Conservation (phyloP, 1,140 invertebrate species). For the Tenebrio molitor region DNA sequence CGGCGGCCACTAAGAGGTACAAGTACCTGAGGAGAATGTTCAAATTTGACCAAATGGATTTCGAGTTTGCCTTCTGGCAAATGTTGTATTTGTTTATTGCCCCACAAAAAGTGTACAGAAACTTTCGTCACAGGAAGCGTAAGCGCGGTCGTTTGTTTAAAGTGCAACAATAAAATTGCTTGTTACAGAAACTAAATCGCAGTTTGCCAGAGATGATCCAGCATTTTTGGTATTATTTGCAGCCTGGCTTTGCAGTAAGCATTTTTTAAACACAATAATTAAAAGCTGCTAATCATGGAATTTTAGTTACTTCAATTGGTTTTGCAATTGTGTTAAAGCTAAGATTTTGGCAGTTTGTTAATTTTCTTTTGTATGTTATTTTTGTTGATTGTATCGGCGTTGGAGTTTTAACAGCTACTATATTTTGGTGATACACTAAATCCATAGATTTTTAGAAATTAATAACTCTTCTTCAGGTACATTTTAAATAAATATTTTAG, state of each 20-base stretch:
- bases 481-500: slow-evolving; percentile 90
- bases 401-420: slow-evolving; percentile 89
- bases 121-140: slow-evolving; percentile 99
- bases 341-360: slow-evolving; percentile 81
- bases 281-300: slow-evolving; percentile 52
- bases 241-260: slow-evolving; percentile 88
- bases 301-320: slow-evolving; percentile 89
- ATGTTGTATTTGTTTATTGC: slow-evolving; percentile 96
- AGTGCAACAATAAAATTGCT: too few species aligned
- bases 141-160: slow-evolving; percentile 67
- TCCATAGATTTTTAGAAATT: too few species aligned
- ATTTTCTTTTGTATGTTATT: slow-evolving; percentile 93
- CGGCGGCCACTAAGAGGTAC: slow-evolving; percentile 91
- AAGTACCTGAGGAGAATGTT: slow-evolving; percentile 93
- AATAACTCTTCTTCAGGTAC: slow-evolving; percentile 84
- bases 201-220: slow-evolving; percentile 99
- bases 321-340: slow-evolving; percentile 89
- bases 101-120: slow-evolving; percentile 98
- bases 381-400: slow-evolving; percentile 95
- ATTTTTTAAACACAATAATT: slow-evolving; percentile 47
- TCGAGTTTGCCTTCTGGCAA: slow-evolving; percentile 99
- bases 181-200: slow-evolving; percentile 96
- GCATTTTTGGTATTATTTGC: slow-evolving; percentile 96
- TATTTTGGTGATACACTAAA: slow-evolving; percentile 96
- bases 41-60: slow-evolving; percentile 99